phyloP scores from a whole-genome alignment of 2,113 vertebrate species.

The Prinia subflava region DNA sequence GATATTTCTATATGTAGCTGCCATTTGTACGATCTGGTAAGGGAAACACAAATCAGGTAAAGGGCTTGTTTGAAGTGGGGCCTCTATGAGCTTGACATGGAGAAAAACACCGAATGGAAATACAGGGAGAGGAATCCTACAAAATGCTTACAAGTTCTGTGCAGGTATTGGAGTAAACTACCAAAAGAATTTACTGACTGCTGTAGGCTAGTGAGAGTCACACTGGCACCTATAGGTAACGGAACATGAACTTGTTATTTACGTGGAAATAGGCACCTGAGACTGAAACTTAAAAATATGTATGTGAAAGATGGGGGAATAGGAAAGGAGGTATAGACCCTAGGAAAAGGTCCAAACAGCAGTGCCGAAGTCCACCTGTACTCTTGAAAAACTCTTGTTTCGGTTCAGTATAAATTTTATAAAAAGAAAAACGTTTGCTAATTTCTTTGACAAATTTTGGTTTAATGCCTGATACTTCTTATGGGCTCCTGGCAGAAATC shows the following conservation, averaged over 20 bases:
- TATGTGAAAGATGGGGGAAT: neutral
- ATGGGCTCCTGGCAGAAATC: neutral
- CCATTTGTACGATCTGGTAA: neutral
- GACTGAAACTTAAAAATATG: rapidly evolving
- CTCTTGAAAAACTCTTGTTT: neutral
- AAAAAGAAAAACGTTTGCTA: neutral
- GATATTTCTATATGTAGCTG: neutral
- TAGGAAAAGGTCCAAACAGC: neutral
- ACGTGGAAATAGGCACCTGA: rapidly evolving
- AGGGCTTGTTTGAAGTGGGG: neutral
- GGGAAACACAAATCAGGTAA: neutral
- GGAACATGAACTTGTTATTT: neutral
- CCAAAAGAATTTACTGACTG: neutral
- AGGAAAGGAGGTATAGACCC: neutral
- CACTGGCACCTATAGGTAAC: neutral
- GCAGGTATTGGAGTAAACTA: neutral
- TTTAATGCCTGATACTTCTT: neutral
- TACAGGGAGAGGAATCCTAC: neutral
- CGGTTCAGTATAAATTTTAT: neutral
- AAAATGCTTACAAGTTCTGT: rapidly evolving
- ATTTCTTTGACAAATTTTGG: neutral
- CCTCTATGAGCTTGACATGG: neutral
- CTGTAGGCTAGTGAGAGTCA: neutral
- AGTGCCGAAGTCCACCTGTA: neutral
- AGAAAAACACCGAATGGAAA: neutral